Evolutionary conservation across 2,888 invertebrate genomes (phyloP).

Genomic region (Mythimna ferrago): DNA sequence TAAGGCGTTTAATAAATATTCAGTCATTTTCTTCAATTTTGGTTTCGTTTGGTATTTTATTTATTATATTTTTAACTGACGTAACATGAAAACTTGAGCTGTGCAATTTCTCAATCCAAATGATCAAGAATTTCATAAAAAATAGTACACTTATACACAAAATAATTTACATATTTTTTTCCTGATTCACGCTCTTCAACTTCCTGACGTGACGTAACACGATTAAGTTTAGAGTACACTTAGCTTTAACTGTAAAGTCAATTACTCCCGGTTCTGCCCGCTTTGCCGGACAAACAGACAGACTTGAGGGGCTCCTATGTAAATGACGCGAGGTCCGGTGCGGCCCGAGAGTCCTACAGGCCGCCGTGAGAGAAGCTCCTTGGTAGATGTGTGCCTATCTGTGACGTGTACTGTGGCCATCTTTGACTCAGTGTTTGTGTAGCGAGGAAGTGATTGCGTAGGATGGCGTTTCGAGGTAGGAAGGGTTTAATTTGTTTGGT

Average conservation of each 20-base stretch:
- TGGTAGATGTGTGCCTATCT: slow-evolving; percentile 36
- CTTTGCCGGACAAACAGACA: slow-evolving; percentile 68
- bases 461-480: background rate
- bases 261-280: slow-evolving; percentile 72
- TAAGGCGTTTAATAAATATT: too few species aligned
- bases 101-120: too few species aligned
- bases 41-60: too few species aligned
- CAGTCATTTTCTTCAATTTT: too few species aligned
- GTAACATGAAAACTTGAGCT: too few species aligned
- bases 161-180: slow-evolving; percentile 10
- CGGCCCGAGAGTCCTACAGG: slow-evolving; percentile 9
- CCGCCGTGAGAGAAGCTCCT: slow-evolving; percentile 55
- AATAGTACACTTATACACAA: background rate
- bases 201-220: slow-evolving; percentile 40
- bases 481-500: slow-evolving; percentile 15
- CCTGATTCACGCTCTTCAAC: slow-evolving; percentile 13
- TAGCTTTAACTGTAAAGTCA: slow-evolving; percentile 78
- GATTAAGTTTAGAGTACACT: slow-evolving; percentile 68
- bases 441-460: slow-evolving; percentile 12
- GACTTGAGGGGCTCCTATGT: slow-evolving; percentile 40
- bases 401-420: slow-evolving; percentile 16
- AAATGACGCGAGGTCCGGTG: slow-evolving; percentile 5
- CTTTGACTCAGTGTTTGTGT: slow-evolving; percentile 36
- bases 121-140: too few species aligned
- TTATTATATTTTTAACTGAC: too few species aligned